Base-by-base conservation (phyloP, 1,140 invertebrate genomes). In the Drosophila ironensis region DNA sequence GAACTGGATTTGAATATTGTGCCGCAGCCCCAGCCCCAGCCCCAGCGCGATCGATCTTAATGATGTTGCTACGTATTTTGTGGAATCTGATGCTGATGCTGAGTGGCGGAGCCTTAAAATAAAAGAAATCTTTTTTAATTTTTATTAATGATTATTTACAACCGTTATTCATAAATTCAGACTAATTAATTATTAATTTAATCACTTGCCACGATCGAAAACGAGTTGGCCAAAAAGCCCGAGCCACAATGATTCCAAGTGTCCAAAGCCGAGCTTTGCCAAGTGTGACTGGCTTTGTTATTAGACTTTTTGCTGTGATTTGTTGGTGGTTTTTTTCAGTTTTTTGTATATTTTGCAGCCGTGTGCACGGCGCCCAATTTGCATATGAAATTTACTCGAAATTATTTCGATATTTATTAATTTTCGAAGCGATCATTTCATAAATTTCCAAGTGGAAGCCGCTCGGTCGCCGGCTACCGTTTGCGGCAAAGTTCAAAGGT, bases 161-260 rank as follows among this genome's bases (percentile, higher is more conserved):
- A 75, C 80, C 76, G 87, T 87, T 88, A 87, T 88, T 87, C 76
- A 86, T 75, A 87, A 88, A 80, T 87, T 88, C 52, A 82, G 80
- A 87, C 87, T 88, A 88, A 88, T 88, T 88, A 88, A 87, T 87
- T 88, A 77, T 88, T 88, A 87, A 88, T 88, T 88, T 88, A 88
- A 87, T 87, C 77, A 87, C 68, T 78, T 86, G 72, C 45, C 82
- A 68, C 72, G 59, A 61, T 19, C 37, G 12, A 72, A 74, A 75
- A 69, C 63, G 48, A 76, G 67, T 74, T 48, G 12, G 6, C 1
- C 22, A 42, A 12, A 27, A 47, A 68, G 22, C 38, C 33, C 45
- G 12, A 27, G 47, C 42, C 33, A 37, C 12, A 37, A 37, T 37
- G 14, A 37, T 54, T 80, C 30, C 67, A 86, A 87, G 76, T 87